Conservation (phyloP, 2,113 vertebrate genomes). For the Engraulis encrasicolus region DNA sequence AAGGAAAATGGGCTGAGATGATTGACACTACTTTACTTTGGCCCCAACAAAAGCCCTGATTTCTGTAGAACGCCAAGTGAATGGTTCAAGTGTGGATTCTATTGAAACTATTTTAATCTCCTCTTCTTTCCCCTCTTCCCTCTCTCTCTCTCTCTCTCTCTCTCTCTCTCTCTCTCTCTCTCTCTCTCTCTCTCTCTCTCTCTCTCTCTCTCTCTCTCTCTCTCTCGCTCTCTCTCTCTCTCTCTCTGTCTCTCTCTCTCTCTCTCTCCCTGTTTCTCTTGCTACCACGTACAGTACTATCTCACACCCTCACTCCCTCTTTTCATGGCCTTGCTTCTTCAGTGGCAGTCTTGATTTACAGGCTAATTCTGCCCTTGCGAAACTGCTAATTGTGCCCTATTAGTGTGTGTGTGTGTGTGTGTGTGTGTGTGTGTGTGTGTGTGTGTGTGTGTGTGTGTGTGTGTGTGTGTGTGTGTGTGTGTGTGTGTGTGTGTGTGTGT, state of each 20-base stretch:
- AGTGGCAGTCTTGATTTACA: constrained; percentile 74
- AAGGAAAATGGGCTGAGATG: constrained; percentile 74
- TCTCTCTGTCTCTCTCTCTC: constrained; percentile 62
- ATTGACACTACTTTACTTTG: constrained; percentile 83
- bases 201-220: constrained; percentile 60
- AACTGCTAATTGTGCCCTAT: constrained; percentile 78
- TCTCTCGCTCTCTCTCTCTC: constrained; percentile 45
- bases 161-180: constrained; percentile 21
- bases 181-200: constrained; percentile 61
- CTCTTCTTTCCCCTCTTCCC: constrained; percentile 62
- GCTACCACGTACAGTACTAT: too few relatives aligned
- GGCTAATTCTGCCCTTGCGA: constrained; percentile 75
- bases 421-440: constrained; percentile 67
- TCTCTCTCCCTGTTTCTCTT: constrained; percentile 63
- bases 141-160: too few relatives aligned
- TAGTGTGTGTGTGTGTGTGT: constrained; percentile 72
- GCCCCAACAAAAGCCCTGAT: constrained; percentile 80
- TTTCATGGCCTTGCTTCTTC: too few relatives aligned
- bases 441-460: constrained; percentile 66
- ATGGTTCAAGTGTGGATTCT: constrained; percentile 78
- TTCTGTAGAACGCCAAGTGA: constrained; percentile 81
- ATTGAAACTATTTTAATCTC: constrained; percentile 85
- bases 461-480: constrained; percentile 70
- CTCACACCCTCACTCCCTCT: constrained; percentile 72
- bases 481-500: constrained; percentile 72